A percentile compares a stretch with the other conserved stretches of the same genome.
Conservation (phyloP, 2,888 invertebrate species). For the Alloscopus bannaensis region DNA sequence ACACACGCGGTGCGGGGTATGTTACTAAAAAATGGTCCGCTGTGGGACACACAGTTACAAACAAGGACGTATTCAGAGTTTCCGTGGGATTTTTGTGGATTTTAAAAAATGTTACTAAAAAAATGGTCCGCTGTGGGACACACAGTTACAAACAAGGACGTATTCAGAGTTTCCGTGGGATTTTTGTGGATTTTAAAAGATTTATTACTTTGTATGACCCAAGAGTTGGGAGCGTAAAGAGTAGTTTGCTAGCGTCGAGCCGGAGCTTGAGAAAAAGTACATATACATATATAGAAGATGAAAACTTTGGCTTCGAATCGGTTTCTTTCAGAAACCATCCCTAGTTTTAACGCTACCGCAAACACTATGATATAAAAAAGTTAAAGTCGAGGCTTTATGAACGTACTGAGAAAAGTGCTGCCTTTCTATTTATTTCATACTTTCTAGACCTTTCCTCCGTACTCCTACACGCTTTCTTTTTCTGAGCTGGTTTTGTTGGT, state of each 20-base stretch:
- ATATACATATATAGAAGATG: slow-evolving; percentile 38
- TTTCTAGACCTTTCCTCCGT: no score
- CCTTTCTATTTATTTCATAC: slow-evolving; percentile 25
- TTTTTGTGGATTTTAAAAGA: slow-evolving; percentile 72
- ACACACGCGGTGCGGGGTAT: no score
- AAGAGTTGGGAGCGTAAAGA: slow-evolving; percentile 30
- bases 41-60: slow-evolving; percentile 44
- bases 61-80: slow-evolving; percentile 63
- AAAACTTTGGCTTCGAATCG: slow-evolving; percentile 58
- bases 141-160: slow-evolving; percentile 55
- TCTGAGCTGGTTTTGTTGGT: not conserved
- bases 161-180: slow-evolving; percentile 68
- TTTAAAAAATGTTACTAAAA: no score
- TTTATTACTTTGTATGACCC: slow-evolving; percentile 71
- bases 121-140: slow-evolving; percentile 25
- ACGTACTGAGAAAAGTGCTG: not conserved
- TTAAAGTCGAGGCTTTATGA: not conserved
- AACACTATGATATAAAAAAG: not conserved
- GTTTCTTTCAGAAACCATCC: slow-evolving; percentile 7
- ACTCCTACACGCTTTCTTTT: not conserved
- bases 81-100: slow-evolving; percentile 71
- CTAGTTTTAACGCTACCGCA: no score
- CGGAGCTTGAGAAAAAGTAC: slow-evolving; percentile 22
- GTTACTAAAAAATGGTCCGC: no score
- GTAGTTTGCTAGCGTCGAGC: not conserved